Conservation (phyloP, 2,797 vertebrate species). For the Macropodus opercularis region DNA sequence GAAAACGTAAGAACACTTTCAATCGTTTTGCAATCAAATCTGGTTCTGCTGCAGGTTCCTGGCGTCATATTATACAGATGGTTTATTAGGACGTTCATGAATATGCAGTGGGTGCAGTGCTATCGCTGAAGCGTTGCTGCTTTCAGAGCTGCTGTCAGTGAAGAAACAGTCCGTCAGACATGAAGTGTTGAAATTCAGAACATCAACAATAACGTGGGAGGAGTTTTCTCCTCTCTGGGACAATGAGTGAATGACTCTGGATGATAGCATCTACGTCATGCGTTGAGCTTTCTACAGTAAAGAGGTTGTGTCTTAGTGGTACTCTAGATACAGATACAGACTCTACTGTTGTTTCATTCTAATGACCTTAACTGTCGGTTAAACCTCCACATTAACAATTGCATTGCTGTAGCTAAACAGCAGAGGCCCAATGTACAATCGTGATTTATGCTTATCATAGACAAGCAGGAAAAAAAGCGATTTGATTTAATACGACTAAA, state of each 20-base stretch:
- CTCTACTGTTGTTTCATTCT: too few species aligned
- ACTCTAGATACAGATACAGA: too few species aligned
- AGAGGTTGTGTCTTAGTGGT: too few species aligned
- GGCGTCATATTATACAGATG: slow-evolving; percentile 8
- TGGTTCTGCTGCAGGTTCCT: neutral
- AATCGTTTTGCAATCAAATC: neutral
- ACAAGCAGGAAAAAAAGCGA: too few species aligned
- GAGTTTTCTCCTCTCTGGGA: neutral
- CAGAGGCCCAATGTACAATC: too few species aligned
- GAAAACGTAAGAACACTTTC: neutral
- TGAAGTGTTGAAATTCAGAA: slow-evolving; percentile 9
- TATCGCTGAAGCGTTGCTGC: slow-evolving; percentile 7
- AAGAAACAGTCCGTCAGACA: slow-evolving; percentile 20
- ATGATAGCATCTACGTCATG: neutral
- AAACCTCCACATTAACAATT: too few species aligned
- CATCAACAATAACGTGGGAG: neutral
- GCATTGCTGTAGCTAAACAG: too few species aligned
- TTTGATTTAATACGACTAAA: too few species aligned
- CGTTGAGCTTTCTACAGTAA: neutral
- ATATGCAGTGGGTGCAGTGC: slow-evolving; percentile 31
- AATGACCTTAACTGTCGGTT: too few species aligned
- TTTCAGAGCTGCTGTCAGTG: neutral
- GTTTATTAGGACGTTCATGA: slow-evolving; percentile 36
- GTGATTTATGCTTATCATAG: too few species aligned
- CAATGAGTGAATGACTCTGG: neutral